phyloP scores from a whole-genome alignment of 2,888 invertebrate species.

The Cosmia pyralina region DNA sequence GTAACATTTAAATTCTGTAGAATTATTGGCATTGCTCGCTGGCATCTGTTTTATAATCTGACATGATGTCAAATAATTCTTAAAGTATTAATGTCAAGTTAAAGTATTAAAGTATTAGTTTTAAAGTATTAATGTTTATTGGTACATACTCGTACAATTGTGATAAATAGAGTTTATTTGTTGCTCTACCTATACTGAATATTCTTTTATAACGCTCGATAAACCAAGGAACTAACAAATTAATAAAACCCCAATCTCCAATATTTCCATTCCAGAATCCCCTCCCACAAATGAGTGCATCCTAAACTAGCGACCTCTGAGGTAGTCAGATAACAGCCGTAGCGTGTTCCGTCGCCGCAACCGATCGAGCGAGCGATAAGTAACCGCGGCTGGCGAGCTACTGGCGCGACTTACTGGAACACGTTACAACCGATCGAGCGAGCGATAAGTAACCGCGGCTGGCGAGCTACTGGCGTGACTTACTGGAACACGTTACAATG shows the following conservation, averaged over 20 bases:
- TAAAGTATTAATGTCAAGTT: not conserved
- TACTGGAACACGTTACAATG: not conserved
- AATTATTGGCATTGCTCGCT: not conserved
- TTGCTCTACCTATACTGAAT: no score
- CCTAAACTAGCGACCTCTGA: slow-evolving; percentile 17
- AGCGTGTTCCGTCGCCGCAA: slow-evolving; percentile 42
- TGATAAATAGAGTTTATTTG: no score
- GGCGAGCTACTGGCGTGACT: slow-evolving; percentile 35
- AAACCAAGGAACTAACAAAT: not conserved
- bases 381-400: slow-evolving; percentile 29
- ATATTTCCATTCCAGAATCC: slow-evolving; percentile 13
- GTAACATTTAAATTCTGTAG: slow-evolving; percentile 16
- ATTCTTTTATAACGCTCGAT: no score
- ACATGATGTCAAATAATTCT: not conserved
- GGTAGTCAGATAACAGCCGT: slow-evolving; percentile 51
- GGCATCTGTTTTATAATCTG: slow-evolving; percentile 1
- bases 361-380: slow-evolving; percentile 39
- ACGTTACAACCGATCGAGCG: not conserved
- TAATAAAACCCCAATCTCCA: not conserved
- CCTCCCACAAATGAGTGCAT: slow-evolving; percentile 37
- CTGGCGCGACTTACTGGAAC: slow-evolving; percentile 19
- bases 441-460: slow-evolving; percentile 33
- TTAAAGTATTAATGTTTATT: no score
- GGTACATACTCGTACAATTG: no score
- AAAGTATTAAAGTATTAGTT: no score